A percentile compares a stretch with the other conserved stretches of the same genome.
phyloP scores from a whole-genome alignment of 2,113 vertebrate genomes.

The Sitta europaea region DNA sequence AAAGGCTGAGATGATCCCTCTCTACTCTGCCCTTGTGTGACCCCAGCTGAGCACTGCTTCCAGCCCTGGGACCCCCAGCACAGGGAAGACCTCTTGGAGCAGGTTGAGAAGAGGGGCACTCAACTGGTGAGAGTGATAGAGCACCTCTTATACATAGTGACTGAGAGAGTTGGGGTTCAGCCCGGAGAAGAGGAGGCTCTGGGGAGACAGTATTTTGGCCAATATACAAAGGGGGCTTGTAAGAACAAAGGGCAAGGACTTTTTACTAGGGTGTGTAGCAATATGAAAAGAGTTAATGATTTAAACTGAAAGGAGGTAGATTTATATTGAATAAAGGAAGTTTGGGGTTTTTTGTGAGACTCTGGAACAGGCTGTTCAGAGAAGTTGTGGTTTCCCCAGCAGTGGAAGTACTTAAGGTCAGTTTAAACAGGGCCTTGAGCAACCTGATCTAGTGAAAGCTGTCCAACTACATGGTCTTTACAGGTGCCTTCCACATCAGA shows the following conservation, averaged over 20 bases:
- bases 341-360: no score
- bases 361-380: background rate
- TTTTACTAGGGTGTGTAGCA: background rate
- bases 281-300: background rate
- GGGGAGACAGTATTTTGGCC: background rate
- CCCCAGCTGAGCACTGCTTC: no score
- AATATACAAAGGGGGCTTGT: fast-evolving
- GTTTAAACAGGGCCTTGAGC: background rate
- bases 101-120: background rate
- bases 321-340: background rate
- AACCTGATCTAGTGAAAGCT: background rate
- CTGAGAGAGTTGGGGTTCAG: background rate
- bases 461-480: background rate
- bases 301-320: background rate
- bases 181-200: background rate
- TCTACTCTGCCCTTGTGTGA: fast-evolving
- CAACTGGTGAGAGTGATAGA: fast-evolving
- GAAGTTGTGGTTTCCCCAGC: background rate
- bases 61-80: no score
- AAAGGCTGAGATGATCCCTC: fast-evolving
- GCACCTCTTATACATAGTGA: fast-evolving
- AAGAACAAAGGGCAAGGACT: background rate
- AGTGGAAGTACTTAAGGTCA: background rate
- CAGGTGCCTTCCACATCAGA: background rate
- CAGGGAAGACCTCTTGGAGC: background rate